These are phyloP conservation scores for Zoanthus sociatus DNA, from an alignment of 92 coral and sea anemone genomes.

Conservation along the genomic window DNA sequence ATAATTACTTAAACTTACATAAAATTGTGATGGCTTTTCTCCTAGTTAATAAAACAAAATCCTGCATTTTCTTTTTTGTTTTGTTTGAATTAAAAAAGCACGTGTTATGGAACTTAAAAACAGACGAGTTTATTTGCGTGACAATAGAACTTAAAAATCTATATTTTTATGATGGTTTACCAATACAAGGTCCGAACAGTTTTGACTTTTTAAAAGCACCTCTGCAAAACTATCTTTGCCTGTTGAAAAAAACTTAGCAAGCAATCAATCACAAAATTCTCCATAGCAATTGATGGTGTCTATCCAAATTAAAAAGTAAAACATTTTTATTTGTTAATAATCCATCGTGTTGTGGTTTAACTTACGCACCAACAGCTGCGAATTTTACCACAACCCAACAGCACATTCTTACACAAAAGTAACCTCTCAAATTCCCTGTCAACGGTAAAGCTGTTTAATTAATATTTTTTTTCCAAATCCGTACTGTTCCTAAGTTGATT, in stretches of 20 bases:
- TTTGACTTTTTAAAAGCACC: too few relatives aligned
- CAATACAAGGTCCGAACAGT: too few relatives aligned
- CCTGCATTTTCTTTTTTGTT: neutral
- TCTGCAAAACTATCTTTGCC: neutral
- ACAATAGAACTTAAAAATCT: constrained; percentile 14
- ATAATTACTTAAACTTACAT: too few relatives aligned
- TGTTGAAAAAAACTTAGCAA: neutral
- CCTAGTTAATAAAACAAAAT: too few relatives aligned
- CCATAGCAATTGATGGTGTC: neutral
- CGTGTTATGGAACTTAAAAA: constrained; percentile 20
- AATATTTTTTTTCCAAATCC: too few relatives aligned
- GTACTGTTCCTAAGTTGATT: too few relatives aligned
- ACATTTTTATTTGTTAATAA: neutral
- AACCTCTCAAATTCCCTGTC: too few relatives aligned
- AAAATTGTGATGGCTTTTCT: too few relatives aligned
- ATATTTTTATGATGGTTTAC: neutral
- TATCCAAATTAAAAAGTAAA: neutral
- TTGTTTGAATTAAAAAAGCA: constrained; percentile 1
- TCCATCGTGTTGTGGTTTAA: constrained; percentile 31
- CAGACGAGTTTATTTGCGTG: constrained; percentile 29
- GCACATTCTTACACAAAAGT: neutral
- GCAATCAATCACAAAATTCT: neutral
- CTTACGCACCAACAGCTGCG: constrained; percentile 20
- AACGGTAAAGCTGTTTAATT: too few relatives aligned
- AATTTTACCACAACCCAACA: neutral